Conservation (phyloP, 2,113 vertebrate genomes). For the Percina caprodes region DNA sequence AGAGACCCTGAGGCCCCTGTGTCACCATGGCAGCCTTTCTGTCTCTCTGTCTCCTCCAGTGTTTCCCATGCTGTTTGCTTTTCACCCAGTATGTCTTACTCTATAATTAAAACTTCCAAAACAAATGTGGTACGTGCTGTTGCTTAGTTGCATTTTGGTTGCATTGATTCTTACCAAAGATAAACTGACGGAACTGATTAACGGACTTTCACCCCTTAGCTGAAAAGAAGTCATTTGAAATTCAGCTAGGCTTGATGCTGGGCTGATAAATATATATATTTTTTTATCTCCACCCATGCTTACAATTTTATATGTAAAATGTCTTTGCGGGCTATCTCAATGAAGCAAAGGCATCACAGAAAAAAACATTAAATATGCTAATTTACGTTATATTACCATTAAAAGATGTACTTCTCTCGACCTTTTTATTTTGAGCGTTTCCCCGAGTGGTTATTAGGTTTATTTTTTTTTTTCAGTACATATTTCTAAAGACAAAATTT, state of each 20-base stretch:
- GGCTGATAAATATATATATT: conserved; percentile 12
- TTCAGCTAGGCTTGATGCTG: conserved; percentile 1
- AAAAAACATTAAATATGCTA: conserved; percentile 8
- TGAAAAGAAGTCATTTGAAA: conserved; percentile 3
- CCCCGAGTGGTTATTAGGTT: neutral
- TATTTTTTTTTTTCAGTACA: neutral
- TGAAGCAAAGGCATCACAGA: neutral
- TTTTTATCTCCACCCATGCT: conserved; percentile 17
- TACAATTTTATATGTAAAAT: neutral
- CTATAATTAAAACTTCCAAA: neutral
- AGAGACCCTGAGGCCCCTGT: conserved; percentile 37
- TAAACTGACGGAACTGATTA: neutral
- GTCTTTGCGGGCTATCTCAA: neutral
- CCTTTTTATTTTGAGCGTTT: conserved; percentile 7
- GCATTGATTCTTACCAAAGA: neutral
- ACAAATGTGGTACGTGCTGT: neutral
- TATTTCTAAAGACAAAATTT: conserved; percentile 36
- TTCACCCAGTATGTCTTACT: neutral
- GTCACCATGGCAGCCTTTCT: conserved; percentile 30
- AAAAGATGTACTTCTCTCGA: neutral
- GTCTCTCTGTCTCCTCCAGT: conserved; percentile 28
- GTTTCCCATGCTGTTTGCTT: conserved; percentile 35
- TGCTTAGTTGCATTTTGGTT: neutral
- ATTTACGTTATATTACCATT: conserved; percentile 14
- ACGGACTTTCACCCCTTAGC: neutral